Evolutionary conservation across 2,113 vertebrate species (phyloP).

Genomic region (Psilopsiagon aurifrons): DNA sequence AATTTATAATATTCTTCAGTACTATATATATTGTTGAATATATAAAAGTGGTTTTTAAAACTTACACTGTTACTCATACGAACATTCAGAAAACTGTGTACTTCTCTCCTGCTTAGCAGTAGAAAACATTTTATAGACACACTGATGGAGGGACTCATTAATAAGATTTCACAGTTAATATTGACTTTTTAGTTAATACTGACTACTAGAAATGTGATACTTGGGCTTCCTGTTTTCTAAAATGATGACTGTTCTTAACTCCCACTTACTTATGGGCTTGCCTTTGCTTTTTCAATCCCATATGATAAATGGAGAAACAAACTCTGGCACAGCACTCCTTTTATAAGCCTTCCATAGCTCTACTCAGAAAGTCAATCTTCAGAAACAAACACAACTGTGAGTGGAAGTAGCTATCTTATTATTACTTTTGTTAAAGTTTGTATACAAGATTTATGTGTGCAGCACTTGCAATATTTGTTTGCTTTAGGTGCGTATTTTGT

Average conservation of each 20-base stretch:
- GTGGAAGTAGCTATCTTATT: background rate
- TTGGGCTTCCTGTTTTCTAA: background rate
- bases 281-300: constrained; percentile 25
- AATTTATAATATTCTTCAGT: background rate
- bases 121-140: background rate
- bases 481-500: background rate
- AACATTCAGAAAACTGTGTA: background rate
- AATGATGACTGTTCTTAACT: constrained; percentile 16
- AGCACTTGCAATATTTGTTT: background rate
- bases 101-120: background rate
- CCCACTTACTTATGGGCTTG: background rate
- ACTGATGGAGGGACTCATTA: background rate
- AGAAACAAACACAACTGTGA: constrained; percentile 26
- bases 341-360: constrained; percentile 7
- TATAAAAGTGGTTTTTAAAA: background rate
- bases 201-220: background rate
- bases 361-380: constrained; percentile 8
- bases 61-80: fast-evolving
- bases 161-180: background rate
- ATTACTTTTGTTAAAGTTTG: background rate
- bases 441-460: background rate
- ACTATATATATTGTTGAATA: background rate
- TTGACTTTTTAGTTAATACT: background rate
- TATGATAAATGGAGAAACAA: background rate
- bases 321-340: background rate